phyloP scores from a whole-genome alignment of 2,888 invertebrate genomes.

The Drosophila neonasuta region DNA sequence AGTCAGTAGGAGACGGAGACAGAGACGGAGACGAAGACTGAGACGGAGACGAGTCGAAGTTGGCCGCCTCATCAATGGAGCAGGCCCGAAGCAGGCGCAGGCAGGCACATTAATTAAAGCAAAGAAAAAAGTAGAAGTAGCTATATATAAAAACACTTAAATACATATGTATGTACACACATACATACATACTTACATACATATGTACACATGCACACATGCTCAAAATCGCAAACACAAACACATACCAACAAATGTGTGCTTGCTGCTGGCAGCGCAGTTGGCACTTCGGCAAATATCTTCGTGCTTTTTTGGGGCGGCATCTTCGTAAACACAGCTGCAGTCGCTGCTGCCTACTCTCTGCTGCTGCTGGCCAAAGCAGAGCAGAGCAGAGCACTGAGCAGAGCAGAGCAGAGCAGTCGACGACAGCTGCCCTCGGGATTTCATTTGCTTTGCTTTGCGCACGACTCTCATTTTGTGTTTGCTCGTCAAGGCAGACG shows the following conservation, averaged over 20 bases:
- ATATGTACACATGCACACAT: background rate
- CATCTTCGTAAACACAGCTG: conserved; percentile 50
- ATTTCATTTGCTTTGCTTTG: conserved; percentile 72
- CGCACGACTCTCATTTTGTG: conserved; percentile 76
- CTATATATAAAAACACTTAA: conserved; percentile 44
- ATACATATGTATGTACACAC: background rate
- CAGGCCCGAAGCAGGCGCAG: conserved; percentile 59
- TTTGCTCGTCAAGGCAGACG: conserved; percentile 75
- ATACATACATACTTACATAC: no score
- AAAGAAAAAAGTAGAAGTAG: conserved; percentile 42
- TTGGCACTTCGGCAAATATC: conserved; percentile 57
- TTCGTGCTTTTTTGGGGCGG: conserved; percentile 54
- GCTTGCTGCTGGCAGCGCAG: conserved; percentile 34
- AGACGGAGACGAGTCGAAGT: conserved; percentile 31
- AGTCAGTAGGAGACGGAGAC: background rate
- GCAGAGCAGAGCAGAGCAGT: conserved; percentile 35
- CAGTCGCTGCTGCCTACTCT: conserved; percentile 31
- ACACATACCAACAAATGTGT: conserved; percentile 14
- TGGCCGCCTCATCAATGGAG: conserved; percentile 66
- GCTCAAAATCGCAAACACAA: conserved; percentile 7
- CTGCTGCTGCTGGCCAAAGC: conserved; percentile 1
- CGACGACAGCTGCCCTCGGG: conserved; percentile 56
- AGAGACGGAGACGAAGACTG: conserved; percentile 11
- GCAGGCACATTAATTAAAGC: conserved; percentile 69
- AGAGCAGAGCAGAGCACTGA: conserved; percentile 33